Conservation (phyloP, 2,113 vertebrate genomes). For the Corynorhinus townsendii region DNA sequence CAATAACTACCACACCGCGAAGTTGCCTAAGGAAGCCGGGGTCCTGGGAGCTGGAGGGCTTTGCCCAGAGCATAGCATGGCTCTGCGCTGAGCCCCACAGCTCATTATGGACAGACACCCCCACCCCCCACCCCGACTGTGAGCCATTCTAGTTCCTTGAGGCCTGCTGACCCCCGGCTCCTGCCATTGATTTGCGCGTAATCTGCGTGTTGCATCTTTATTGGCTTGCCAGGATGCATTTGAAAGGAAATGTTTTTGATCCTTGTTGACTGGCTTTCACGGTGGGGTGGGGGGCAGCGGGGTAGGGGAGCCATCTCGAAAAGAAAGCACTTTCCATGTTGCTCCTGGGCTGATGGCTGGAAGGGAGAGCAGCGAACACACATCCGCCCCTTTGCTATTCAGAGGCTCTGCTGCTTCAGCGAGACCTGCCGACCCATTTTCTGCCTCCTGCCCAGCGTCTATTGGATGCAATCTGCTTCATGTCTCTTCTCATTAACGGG, state of each 20-base stretch:
- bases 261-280: conserved; percentile 81
- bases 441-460: conserved; percentile 82
- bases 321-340: conserved; percentile 64
- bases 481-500: conserved; percentile 92
- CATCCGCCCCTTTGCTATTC: conserved; percentile 85
- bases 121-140: too few species aligned
- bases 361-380: conserved; percentile 81
- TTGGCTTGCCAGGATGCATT: conserved; percentile 89
- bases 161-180: conserved; percentile 80
- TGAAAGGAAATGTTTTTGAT: conserved; percentile 90
- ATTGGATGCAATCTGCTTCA: conserved; percentile 90
- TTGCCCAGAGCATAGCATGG: conserved; percentile 24
- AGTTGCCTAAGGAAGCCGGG: conserved; percentile 51
- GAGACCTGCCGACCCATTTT: conserved; percentile 90
- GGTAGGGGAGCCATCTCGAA: conserved; percentile 40
- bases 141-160: conserved; percentile 83
- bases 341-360: conserved; percentile 77
- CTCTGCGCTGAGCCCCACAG: conserved; percentile 41
- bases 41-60: conserved; percentile 51
- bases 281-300: conserved; percentile 57
- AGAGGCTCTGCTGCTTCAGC: conserved; percentile 87
- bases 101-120: conserved; percentile 79
- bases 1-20: not conserved
- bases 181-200: conserved; percentile 86
- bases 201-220: conserved; percentile 81